Conservation (phyloP, 2,888 invertebrate species). For the Ectemnius lituratus region DNA sequence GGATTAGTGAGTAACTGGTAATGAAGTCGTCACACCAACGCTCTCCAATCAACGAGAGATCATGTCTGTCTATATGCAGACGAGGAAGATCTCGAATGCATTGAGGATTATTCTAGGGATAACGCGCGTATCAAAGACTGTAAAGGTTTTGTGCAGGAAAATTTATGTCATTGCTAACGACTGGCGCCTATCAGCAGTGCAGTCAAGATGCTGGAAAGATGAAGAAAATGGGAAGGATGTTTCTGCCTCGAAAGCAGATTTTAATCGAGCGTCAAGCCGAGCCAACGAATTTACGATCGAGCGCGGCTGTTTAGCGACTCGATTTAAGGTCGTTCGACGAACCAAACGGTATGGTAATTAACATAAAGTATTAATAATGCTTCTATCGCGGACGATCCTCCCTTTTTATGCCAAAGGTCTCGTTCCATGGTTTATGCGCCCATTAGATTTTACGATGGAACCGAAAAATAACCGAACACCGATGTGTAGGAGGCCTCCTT, state of each 20-base stretch:
- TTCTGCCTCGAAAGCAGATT: conserved; percentile 65
- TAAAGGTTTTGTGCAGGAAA: conserved; percentile 12
- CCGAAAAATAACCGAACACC: conserved; percentile 72
- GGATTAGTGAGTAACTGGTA: no score
- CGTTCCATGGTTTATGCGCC: conserved; percentile 75
- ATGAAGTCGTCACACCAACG: no score
- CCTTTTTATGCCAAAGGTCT: conserved; percentile 70
- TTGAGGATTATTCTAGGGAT: no score
- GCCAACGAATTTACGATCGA: conserved; percentile 72
- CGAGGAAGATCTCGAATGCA: no score
- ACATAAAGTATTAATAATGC: conserved; percentile 77
- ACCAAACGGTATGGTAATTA: conserved; percentile 74
- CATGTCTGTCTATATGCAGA: no score
- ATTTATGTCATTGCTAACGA: conserved; percentile 9
- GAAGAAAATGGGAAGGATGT: conserved; percentile 36
- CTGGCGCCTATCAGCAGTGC: conserved; percentile 32
- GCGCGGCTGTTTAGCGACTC: conserved; percentile 68
- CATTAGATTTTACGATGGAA: conserved; percentile 77
- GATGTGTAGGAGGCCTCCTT: conserved; percentile 60
- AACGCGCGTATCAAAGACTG: background rate
- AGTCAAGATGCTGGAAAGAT: conserved; percentile 36
- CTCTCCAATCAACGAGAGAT: no score
- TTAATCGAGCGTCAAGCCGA: conserved; percentile 70
- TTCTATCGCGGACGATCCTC: conserved; percentile 66
- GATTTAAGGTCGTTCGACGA: conserved; percentile 72